Conservation (phyloP, 2,113 vertebrate species). For the Serilophus lunatus region DNA sequence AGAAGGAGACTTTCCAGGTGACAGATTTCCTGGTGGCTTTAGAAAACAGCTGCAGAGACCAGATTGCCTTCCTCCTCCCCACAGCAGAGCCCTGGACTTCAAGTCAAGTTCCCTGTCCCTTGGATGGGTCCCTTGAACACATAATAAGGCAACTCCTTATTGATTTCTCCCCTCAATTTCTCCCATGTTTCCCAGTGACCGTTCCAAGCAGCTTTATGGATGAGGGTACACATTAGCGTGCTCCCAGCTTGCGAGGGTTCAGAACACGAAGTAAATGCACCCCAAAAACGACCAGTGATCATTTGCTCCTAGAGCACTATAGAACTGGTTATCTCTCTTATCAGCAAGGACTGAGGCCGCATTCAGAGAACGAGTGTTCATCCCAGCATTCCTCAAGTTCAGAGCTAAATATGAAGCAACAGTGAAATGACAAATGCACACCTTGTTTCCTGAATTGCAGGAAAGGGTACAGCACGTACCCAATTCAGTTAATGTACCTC, state of each 20-base stretch:
- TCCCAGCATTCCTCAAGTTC: conserved; percentile 19
- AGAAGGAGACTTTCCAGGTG: not conserved
- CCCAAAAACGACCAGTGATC: not conserved
- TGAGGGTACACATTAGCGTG: not conserved
- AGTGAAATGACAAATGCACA: conserved; percentile 1
- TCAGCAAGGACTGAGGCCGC: not conserved
- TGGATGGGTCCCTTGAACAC: not conserved
- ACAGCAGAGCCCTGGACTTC: not conserved
- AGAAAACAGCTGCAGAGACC: not conserved
- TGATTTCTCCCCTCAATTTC: fast-evolving
- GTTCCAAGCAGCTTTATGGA: not conserved
- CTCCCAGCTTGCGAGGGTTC: not conserved
- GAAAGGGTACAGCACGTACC: conserved; percentile 1
- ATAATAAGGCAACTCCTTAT: not conserved
- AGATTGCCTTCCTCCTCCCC: not conserved
- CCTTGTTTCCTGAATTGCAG: conserved; percentile 45
- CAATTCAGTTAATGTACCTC: not conserved
- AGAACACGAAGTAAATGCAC: not conserved
- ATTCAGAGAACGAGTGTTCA: not conserved
- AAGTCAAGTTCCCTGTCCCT: not conserved
- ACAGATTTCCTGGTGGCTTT: not conserved
- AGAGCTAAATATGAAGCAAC: conserved; percentile 43
- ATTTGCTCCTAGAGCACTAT: not conserved
- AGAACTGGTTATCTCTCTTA: not conserved
- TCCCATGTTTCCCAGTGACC: not conserved